A percentile compares a stretch with the other conserved stretches of the same genome.
Conservation (phyloP, 1,140 invertebrate genomes). For the Rhyacophila brunnea region DNA sequence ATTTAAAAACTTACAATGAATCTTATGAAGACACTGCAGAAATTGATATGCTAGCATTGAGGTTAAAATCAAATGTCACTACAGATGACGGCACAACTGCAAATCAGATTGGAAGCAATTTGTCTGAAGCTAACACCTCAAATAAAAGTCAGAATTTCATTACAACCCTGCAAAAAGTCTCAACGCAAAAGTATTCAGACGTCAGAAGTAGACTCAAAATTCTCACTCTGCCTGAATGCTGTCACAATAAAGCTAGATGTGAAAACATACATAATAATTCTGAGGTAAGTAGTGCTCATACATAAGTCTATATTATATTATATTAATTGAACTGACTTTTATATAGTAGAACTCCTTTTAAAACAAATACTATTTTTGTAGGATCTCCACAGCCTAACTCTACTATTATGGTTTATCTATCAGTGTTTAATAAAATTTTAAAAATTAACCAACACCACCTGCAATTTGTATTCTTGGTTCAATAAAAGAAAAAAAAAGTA, state of each 20-base stretch:
- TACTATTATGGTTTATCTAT: too few relatives aligned
- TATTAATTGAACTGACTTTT: too few relatives aligned
- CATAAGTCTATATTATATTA: too few relatives aligned
- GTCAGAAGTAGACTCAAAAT: slow-evolving; percentile 29
- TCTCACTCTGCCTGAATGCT: slow-evolving; percentile 39
- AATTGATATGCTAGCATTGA: not conserved
- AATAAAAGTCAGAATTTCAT: slow-evolving; percentile 36
- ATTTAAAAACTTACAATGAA: too few relatives aligned
- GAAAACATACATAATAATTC: slow-evolving; percentile 3
- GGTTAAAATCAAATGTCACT: slow-evolving; percentile 10
- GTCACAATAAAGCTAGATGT: not conserved
- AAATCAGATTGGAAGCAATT: slow-evolving; percentile 6
- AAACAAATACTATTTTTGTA: too few relatives aligned
- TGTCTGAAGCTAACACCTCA: slow-evolving; percentile 15
- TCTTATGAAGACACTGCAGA: not conserved
- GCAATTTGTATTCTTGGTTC: too few relatives aligned
- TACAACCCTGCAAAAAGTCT: slow-evolving; percentile 37
- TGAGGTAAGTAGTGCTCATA: too few relatives aligned
- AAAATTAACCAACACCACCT: too few relatives aligned
- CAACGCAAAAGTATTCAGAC: slow-evolving; percentile 24
- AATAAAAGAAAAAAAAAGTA: too few relatives aligned
- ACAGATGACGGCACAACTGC: slow-evolving; percentile 2
- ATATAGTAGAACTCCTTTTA: too few relatives aligned
- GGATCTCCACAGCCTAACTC: too few relatives aligned
- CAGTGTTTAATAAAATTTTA: too few relatives aligned